Base-by-base conservation (phyloP, 2,888 invertebrate species). In the Lordiphosa fenestrarum region DNA sequence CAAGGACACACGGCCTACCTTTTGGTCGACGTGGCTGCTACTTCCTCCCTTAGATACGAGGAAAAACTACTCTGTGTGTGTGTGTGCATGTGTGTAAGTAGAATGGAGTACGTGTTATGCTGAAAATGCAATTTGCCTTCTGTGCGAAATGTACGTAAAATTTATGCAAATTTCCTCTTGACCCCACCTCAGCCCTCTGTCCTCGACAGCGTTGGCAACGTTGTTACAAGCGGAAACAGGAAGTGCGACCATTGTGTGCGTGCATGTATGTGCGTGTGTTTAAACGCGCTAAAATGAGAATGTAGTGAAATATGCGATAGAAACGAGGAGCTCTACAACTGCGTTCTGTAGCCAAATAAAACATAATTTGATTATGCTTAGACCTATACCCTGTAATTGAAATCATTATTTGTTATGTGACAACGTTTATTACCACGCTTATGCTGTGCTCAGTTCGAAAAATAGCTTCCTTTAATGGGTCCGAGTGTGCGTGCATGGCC, bases 51-150 rank as follows among this genome's bases (percentile, higher is more conserved):
- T 36, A 33, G 13, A 9, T 35, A 15, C 5, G 2, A 40, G 55
- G 62, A 75, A 72, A 75, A 80, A 75, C 81, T 75, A 75, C 64
- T 52, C 56, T 41, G 53, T 15, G 55, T 21, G 41, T 46, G 54
- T 50, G 41, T 12, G 15, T 47, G 64, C 49, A 30, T 12, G 39
- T 58, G 58, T 52, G 37, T 61, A 69, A 72, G 84, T 70, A 69
- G 84, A 77, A 77, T 80, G 84, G 76, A 83, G 76, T 77, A 83
- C 76, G 76, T 77, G 84, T 84, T 77, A 76, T 77, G 84, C 84
- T 83, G 84, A 77, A 77, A 77, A 77, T 77, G 84, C 84, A 77
- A 77, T 77, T 77, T 77, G 77, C 77, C 77, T 76, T 75, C 76
- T 80, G 81, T 80, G 76, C 76, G 84, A 77, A 77, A 77, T 83